Percentiles rank a stretch among this genome's conserved stretches.
These are phyloP conservation scores for Deilephila elpenor DNA, from an alignment of 2,888 invertebrate species.

Conservation along the genomic window DNA sequence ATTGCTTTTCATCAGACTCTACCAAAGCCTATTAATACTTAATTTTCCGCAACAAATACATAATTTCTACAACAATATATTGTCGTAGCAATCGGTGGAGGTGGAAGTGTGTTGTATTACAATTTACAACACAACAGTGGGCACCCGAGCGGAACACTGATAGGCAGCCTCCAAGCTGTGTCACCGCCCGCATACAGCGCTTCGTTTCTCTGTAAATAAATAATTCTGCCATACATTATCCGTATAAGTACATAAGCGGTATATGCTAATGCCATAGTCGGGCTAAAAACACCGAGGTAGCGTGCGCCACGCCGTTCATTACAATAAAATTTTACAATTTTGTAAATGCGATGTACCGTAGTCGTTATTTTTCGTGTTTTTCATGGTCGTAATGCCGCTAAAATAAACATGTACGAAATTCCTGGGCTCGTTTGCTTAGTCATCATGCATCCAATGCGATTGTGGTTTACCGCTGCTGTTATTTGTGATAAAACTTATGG, in stretches of 20 bases:
- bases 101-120: conserved; percentile 2
- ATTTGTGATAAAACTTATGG: neutral
- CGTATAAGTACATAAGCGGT: conserved; percentile 3
- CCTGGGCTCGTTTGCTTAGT: conserved; percentile 8
- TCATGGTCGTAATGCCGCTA: neutral
- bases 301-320: conserved; percentile 15
- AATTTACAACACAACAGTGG: conserved; percentile 36
- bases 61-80: neutral
- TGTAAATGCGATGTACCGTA: conserved; percentile 8
- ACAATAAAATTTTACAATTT: conserved; percentile 24
- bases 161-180: conserved; percentile 49
- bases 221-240: conserved; percentile 30
- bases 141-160: conserved; percentile 63
- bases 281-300: conserved; percentile 5
- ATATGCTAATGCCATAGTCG: conserved; percentile 17
- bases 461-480: neutral
- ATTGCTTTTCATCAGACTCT: neutral
- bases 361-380: conserved; percentile 18
- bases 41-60: neutral
- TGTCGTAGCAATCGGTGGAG: conserved; percentile 4
- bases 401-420: conserved; percentile 7
- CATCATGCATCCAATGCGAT: neutral
- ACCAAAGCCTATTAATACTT: neutral
- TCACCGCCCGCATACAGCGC: conserved; percentile 26
- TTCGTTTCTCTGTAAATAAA: conserved; percentile 33